Conservation (phyloP, 2,888 invertebrate genomes). For the Embidobia sp. region DNA sequence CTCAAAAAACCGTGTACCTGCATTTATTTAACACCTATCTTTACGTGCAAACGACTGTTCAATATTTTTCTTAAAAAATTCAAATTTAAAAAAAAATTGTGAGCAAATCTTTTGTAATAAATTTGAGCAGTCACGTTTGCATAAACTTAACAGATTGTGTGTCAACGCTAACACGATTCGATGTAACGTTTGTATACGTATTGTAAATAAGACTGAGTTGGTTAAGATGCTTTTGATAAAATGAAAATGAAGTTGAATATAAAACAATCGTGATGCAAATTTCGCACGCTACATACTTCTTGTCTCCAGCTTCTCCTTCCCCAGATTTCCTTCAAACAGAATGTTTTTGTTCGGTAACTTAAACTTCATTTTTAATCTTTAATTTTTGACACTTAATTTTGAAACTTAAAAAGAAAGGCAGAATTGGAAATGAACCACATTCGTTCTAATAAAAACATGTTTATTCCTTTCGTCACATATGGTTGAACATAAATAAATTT, state of each 20-base stretch:
- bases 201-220: conserved; percentile 44
- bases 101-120: too few species aligned
- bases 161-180: conserved; percentile 9
- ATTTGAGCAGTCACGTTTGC: not conserved
- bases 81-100: too few species aligned
- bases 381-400: not conserved
- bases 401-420: not conserved
- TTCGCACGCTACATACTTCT: conserved; percentile 58
- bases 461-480: conserved; percentile 35
- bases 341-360: not conserved
- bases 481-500: conserved; percentile 38
- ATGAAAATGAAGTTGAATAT: conserved; percentile 14
- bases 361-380: not conserved
- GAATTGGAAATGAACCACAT: too few species aligned
- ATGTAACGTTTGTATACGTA: conserved; percentile 27
- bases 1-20: conserved; percentile 45
- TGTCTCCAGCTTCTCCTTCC: conserved; percentile 54
- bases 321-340: conserved; percentile 10
- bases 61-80: too few species aligned
- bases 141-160: conserved; percentile 30
- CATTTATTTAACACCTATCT: conserved; percentile 3
- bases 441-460: conserved; percentile 54
- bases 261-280: conserved; percentile 17
- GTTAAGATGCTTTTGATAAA: conserved; percentile 14
- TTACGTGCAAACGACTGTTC: not conserved